A percentile compares a stretch with the other conserved stretches of the same genome.
Conservation (phyloP, 2,888 invertebrate genomes). For the Hirtodrosophila histrioides region DNA sequence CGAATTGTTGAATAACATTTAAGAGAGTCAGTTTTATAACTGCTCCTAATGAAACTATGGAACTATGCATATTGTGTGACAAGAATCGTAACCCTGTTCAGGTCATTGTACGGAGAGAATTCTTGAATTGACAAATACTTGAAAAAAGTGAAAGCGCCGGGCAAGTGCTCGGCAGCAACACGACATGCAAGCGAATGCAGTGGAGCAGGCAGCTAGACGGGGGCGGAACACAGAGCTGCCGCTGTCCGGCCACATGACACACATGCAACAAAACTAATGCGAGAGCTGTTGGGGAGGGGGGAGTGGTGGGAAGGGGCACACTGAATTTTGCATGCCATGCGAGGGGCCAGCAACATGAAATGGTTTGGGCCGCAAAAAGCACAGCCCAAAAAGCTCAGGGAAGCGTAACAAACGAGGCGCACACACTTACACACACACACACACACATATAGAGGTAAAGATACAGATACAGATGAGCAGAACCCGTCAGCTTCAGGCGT, state of each 20-base stretch:
- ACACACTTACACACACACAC: slow-evolving; percentile 9
- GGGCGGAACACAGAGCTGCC: slow-evolving; percentile 8
- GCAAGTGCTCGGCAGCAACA: slow-evolving; percentile 53
- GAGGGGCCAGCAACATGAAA: slow-evolving; percentile 34
- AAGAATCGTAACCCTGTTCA: not conserved
- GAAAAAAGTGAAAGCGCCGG: slow-evolving; percentile 67
- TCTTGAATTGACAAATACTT: slow-evolving; percentile 26
- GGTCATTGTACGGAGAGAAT: slow-evolving; percentile 44
- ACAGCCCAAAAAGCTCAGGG: slow-evolving; percentile 73
- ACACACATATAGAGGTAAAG: slow-evolving; percentile 4
- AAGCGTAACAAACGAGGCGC: slow-evolving; percentile 71
- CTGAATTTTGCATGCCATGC: slow-evolving; percentile 68
- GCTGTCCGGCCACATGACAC: slow-evolving; percentile 54
- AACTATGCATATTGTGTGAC: not conserved
- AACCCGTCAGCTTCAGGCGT: slow-evolving; percentile 57
- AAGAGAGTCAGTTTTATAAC: not conserved
- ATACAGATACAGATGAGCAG: slow-evolving; percentile 37
- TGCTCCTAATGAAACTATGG: not conserved
- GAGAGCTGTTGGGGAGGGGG: not conserved
- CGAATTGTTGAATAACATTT: not conserved
- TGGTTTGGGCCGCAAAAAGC: slow-evolving; percentile 67
- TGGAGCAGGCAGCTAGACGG: slow-evolving; percentile 48
- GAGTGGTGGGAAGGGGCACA: slow-evolving; percentile 1
- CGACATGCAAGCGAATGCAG: slow-evolving; percentile 68
- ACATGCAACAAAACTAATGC: slow-evolving; percentile 59